Conservation (phyloP, 2,888 invertebrate genomes). For the Drosophila cracens region DNA sequence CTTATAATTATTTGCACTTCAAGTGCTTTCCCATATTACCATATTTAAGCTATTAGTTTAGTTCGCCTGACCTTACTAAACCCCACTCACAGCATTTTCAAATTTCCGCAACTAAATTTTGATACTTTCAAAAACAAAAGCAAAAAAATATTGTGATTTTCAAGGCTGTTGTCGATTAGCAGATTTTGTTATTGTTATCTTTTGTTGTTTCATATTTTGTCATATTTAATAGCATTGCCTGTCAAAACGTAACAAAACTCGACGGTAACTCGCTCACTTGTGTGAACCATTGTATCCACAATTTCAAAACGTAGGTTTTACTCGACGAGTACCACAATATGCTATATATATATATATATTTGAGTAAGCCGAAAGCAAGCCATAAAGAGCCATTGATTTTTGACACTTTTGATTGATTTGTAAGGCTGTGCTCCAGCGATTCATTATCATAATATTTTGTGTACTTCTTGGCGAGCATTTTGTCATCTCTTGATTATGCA, state of each 20-base stretch:
- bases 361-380: background rate
- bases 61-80: slow-evolving; percentile 21
- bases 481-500: slow-evolving; percentile 47
- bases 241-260: slow-evolving; percentile 61
- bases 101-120: slow-evolving; percentile 34
- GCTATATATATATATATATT: background rate
- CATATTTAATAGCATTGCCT: slow-evolving; percentile 57
- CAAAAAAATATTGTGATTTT: slow-evolving; percentile 17
- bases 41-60: background rate
- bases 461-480: slow-evolving; percentile 6
- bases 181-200: slow-evolving; percentile 50
- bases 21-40: slow-evolving; percentile 7
- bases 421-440: slow-evolving; percentile 22
- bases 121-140: slow-evolving; percentile 36
- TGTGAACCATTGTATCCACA: slow-evolving; percentile 5
- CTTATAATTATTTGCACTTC: background rate
- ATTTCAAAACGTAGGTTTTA: slow-evolving; percentile 40
- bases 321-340: background rate
- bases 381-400: slow-evolving; percentile 13
- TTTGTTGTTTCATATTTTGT: slow-evolving; percentile 57
- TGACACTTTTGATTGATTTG: slow-evolving; percentile 48
- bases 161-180: slow-evolving; percentile 70
- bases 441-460: slow-evolving; percentile 1
- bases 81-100: slow-evolving; percentile 24
- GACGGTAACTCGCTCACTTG: background rate